phyloP scores from a whole-genome alignment of 2,888 invertebrate genomes.

The Podotricha telesiphe region DNA sequence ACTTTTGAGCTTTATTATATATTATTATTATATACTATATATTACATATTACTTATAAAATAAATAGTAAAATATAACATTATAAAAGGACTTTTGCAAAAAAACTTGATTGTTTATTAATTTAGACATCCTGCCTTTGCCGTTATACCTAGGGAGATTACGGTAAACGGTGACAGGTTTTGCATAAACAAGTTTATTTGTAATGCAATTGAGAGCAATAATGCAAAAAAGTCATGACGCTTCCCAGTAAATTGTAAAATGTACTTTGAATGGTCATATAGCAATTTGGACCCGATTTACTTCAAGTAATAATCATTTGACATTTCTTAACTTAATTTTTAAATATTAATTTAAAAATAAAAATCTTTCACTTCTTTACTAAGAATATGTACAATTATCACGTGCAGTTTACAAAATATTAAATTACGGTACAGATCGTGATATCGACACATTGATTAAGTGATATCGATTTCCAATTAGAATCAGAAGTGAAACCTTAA shows the following conservation, averaged over 20 bases:
- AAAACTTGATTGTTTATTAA: constrained; percentile 26
- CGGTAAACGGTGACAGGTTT: constrained; percentile 49
- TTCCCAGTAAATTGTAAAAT: constrained; percentile 5
- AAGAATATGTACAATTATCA: too few relatives aligned
- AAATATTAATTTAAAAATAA: too few relatives aligned
- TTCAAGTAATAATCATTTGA: neutral
- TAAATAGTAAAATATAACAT: too few relatives aligned
- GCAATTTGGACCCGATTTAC: neutral
- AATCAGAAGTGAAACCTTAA: constrained; percentile 44
- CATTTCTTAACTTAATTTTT: neutral
- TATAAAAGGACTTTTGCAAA: neutral
- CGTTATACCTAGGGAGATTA: constrained; percentile 44
- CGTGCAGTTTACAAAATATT: neutral
- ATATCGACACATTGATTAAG: constrained; percentile 11
- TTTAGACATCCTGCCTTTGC: constrained; percentile 37
- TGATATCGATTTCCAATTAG: constrained; percentile 35
- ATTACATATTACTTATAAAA: too few relatives aligned
- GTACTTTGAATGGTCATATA: neutral
- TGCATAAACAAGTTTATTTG: constrained; percentile 39
- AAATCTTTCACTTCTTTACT: too few relatives aligned
- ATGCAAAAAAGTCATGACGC: constrained; percentile 24
- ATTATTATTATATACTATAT: too few relatives aligned
- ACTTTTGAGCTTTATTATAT: too few relatives aligned
- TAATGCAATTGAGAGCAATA: constrained; percentile 35
- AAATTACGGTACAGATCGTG: neutral